Conservation (phyloP, 2,888 invertebrate genomes). For the Dryobota labecula region DNA sequence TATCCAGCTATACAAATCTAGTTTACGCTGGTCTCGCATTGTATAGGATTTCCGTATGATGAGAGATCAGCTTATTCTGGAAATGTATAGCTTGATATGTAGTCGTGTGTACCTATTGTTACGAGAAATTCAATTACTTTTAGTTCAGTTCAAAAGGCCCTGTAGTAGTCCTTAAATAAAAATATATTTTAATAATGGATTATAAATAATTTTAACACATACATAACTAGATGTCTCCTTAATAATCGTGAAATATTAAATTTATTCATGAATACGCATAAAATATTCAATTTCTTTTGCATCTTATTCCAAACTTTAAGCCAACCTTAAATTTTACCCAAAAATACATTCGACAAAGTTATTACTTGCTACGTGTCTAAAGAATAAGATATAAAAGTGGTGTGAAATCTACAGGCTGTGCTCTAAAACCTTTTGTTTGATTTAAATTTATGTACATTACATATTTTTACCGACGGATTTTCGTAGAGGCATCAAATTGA, state of each 20-base stretch:
- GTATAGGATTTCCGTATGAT: too few relatives aligned
- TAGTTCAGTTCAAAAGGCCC: not conserved
- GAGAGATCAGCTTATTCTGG: too few relatives aligned
- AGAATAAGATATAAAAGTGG: constrained; percentile 34
- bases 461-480: not conserved
- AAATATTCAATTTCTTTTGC: constrained; percentile 53
- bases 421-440: not conserved
- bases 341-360: constrained; percentile 48
- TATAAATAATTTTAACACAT: not conserved
- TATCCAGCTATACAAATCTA: too few relatives aligned
- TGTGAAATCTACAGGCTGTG: constrained; percentile 38
- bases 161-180: not conserved
- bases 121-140: not conserved
- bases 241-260: constrained; percentile 26
- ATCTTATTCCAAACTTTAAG: constrained; percentile 45
- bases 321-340: constrained; percentile 38
- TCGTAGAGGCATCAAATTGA: not conserved
- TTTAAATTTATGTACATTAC: not conserved
- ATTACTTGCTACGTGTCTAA: constrained; percentile 34
- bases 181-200: not conserved
- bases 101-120: too few relatives aligned
- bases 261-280: constrained; percentile 40
- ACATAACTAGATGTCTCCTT: not conserved
- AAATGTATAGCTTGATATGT: too few relatives aligned
- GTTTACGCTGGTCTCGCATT: too few relatives aligned